Conservation (phyloP, 2,888 invertebrate species). For the Anaspis maculata region DNA sequence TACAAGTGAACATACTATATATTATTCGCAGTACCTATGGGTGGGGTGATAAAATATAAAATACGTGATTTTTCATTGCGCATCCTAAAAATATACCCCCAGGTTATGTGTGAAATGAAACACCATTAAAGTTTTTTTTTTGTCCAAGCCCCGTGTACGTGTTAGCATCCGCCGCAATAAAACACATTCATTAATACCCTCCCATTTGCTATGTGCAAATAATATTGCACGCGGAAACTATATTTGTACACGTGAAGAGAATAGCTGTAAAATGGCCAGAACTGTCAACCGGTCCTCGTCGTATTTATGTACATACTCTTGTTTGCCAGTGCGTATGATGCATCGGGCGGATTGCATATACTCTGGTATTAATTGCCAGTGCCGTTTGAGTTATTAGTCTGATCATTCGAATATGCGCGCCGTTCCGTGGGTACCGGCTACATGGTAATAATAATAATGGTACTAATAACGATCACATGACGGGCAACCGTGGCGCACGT, state of each 20-base stretch:
- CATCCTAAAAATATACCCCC: slow-evolving; percentile 12
- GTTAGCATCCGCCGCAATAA: slow-evolving; percentile 13
- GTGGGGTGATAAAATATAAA: no score
- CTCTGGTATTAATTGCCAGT: slow-evolving; percentile 13
- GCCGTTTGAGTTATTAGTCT: slow-evolving; percentile 6
- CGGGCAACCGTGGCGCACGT: no score
- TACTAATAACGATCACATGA: no score
- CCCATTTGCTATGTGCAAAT: slow-evolving; percentile 15
- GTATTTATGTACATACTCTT: slow-evolving; percentile 14
- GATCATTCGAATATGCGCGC: no score
- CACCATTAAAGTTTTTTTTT: slow-evolving; percentile 12
- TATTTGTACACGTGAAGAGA: slow-evolving; percentile 13
- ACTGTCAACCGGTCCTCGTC: slow-evolving; percentile 11
- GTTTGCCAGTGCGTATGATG: slow-evolving; percentile 10
- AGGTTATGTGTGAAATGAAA: slow-evolving; percentile 11
- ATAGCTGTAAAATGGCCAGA: slow-evolving; percentile 12
- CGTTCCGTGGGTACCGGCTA: no score
- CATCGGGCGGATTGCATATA: slow-evolving; percentile 13
- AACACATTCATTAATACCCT: slow-evolving; percentile 15
- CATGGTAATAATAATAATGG: no score
- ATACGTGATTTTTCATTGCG: no score
- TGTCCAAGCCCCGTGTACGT: slow-evolving; percentile 6
- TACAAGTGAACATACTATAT: no score
- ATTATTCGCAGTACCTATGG: no score
- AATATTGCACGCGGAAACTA: slow-evolving; percentile 14